Evolutionary conservation across 2,888 invertebrate species (phyloP).

Genomic region (Papilio gigon): DNA sequence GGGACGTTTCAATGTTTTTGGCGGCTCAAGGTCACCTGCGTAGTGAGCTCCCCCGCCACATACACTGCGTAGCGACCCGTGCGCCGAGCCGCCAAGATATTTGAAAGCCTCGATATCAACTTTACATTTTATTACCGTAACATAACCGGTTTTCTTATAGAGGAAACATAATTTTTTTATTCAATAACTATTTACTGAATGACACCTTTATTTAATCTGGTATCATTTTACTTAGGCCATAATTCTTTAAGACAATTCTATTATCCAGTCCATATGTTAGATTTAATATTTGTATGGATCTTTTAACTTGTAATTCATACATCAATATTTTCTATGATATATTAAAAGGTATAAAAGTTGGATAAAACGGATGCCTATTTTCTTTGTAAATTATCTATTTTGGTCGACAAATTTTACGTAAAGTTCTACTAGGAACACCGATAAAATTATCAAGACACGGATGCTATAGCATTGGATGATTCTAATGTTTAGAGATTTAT

Average conservation of each 20-base stretch:
- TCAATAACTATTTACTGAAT: slow-evolving; percentile 17
- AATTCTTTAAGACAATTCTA: not conserved
- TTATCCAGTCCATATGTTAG: not conserved
- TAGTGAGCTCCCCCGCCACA: not conserved
- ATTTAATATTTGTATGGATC: slow-evolving; percentile 6
- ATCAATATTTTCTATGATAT: not conserved
- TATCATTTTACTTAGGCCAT: slow-evolving; percentile 1
- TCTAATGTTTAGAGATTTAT: not conserved
- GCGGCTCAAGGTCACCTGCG: not conserved
- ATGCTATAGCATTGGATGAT: slow-evolving; percentile 3
- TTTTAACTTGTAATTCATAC: not conserved
- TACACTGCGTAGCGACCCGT: no score
- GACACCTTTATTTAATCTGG: not conserved
- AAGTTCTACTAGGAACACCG: not conserved
- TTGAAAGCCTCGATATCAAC: not conserved
- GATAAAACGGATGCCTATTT: not conserved
- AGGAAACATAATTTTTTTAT: slow-evolving; percentile 3
- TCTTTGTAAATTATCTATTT: not conserved
- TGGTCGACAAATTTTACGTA: not conserved
- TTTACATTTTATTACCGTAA: not conserved
- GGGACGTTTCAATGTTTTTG: not conserved
- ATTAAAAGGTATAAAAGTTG: not conserved
- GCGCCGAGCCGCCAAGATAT: not conserved
- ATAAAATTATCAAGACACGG: not conserved
- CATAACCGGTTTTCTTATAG: slow-evolving; percentile 17